Percentiles rank a stretch among this genome's conserved stretches.
phyloP scores from a whole-genome alignment of 2,797 vertebrate genomes.

The Dipus sagitta region DNA sequence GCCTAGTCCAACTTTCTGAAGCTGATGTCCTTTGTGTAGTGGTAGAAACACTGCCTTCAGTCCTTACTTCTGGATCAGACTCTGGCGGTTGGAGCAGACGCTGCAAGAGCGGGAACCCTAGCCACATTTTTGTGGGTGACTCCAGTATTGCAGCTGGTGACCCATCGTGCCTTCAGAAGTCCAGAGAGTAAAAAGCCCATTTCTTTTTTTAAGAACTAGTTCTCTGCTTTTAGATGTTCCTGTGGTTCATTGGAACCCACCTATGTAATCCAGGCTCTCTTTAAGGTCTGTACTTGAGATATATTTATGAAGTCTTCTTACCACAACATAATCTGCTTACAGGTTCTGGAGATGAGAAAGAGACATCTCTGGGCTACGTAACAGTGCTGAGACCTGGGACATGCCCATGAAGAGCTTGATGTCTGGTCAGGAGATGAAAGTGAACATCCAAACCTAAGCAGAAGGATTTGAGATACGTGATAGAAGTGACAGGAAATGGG shows the following conservation, averaged over 20 bases:
- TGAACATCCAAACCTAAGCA: conserved; percentile 13
- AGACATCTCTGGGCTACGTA: background rate
- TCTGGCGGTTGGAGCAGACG: no score
- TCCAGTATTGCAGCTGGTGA: no score
- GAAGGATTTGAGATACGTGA: background rate
- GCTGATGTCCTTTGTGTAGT: no score
- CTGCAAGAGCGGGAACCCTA: no score
- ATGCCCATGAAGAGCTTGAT: background rate
- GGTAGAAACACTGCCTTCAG: no score
- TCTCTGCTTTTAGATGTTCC: conserved; percentile 7
- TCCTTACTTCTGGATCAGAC: no score
- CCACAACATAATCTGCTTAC: background rate
- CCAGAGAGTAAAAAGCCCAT: no score
- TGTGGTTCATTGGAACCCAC: background rate
- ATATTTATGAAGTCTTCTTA: background rate
- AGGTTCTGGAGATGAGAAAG: background rate
- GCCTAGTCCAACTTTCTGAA: no score
- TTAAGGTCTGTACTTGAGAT: background rate
- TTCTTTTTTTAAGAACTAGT: background rate
- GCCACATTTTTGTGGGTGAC: no score
- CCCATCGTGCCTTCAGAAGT: no score
- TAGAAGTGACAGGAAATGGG: background rate
- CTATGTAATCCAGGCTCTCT: background rate
- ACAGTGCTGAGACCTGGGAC: background rate
- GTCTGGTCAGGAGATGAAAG: background rate